A percentile compares a stretch with the other conserved stretches of the same genome.
Evolutionary conservation across 1,140 invertebrate genomes (phyloP).

Genomic region (Euborellia annulipes): DNA sequence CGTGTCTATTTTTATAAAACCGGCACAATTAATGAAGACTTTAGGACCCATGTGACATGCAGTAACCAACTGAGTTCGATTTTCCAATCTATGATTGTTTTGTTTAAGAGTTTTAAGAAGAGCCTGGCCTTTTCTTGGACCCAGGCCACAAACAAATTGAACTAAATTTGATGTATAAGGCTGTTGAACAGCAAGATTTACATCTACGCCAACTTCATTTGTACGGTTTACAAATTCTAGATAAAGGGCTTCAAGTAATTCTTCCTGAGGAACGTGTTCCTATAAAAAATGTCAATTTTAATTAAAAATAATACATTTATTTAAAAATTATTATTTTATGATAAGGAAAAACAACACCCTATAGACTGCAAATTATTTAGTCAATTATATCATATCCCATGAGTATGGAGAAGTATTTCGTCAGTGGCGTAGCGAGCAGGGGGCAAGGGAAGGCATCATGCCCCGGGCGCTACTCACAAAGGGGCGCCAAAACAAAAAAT

Average conservation of each 20-base stretch:
- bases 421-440: no score
- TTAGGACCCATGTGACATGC: conserved; percentile 94
- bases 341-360: not conserved
- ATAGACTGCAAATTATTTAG: conserved; percentile 1
- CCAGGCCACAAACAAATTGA: conserved; percentile 95
- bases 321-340: not conserved
- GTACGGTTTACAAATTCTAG: conserved; percentile 84
- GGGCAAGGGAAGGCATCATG: no score
- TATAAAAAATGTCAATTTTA: conserved; percentile 26
- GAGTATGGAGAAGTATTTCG: no score
- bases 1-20: conserved; percentile 98
- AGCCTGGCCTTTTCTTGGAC: conserved; percentile 83
- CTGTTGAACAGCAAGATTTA: conserved; percentile 82
- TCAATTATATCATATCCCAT: no score
- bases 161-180: conserved; percentile 77
- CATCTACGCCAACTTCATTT: conserved; percentile 97
- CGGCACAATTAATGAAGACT: conserved; percentile 97
- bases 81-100: conserved; percentile 83
- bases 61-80: conserved; percentile 88
- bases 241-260: conserved; percentile 68
- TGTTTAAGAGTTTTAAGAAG: conserved; percentile 84
- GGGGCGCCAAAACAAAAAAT: no score
- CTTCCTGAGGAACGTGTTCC: conserved; percentile 72
- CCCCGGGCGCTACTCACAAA: no score
- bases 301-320: not conserved